Evolutionary conservation across 2,113 vertebrate genomes (phyloP).

Genomic region (Cyphotilapia sp.): DNA sequence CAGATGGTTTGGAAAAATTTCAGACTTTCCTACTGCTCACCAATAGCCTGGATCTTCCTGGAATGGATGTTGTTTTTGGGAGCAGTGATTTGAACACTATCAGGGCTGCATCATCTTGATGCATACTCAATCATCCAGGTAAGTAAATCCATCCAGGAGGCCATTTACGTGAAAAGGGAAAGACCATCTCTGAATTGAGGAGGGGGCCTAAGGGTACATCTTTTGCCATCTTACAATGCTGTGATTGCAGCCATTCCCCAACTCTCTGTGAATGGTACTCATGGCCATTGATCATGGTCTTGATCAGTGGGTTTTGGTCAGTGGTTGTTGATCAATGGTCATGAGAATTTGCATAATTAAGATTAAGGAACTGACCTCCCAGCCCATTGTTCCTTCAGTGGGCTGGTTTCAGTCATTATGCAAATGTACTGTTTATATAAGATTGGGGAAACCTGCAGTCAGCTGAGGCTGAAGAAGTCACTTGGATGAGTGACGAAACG

Average conservation of each 20-base stretch:
- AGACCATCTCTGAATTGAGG: rapidly evolving
- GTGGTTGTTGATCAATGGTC: not conserved
- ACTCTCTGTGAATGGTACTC: no score
- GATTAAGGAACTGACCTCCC: rapidly evolving
- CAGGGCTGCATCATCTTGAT: not conserved
- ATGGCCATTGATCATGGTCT: no score
- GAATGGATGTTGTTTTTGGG: not conserved
- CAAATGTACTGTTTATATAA: not conserved
- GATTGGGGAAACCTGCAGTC: not conserved
- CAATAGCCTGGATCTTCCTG: not conserved
- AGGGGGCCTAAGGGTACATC: no score
- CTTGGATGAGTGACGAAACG: not conserved
- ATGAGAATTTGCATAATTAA: no score
- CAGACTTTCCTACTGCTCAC: not conserved
- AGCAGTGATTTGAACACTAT: not conserved
- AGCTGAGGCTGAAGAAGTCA: not conserved
- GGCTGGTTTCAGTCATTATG: not conserved
- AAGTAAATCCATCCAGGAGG: not conserved
- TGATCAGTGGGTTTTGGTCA: rapidly evolving
- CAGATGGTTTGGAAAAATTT: not conserved
- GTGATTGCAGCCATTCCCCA: no score
- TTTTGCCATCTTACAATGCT: rapidly evolving
- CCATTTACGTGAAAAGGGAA: rapidly evolving
- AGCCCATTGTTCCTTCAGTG: not conserved
- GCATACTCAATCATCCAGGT: not conserved